Evolutionary conservation across 2,888 invertebrate genomes (phyloP).

Genomic region (Asteroscopus sphinx): DNA sequence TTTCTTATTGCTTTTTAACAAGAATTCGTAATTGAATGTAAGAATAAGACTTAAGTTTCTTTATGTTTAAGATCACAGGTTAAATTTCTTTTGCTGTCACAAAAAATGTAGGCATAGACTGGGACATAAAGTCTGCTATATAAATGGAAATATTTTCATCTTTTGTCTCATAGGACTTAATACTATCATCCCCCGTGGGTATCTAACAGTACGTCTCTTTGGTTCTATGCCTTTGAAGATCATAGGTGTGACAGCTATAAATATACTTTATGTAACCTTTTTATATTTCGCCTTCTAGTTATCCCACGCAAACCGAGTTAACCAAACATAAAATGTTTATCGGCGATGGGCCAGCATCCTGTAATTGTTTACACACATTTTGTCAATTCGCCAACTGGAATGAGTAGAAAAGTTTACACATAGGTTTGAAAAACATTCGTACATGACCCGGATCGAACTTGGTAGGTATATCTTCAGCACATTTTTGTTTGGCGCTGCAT

Average conservation of each 20-base stretch:
- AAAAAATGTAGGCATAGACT: too few relatives aligned
- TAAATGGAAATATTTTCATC: background rate
- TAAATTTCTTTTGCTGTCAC: too few relatives aligned
- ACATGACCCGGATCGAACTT: constrained; percentile 8
- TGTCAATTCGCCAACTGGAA: constrained; percentile 41
- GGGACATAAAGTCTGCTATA: background rate
- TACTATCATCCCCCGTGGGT: background rate
- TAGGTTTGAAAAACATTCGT: constrained; percentile 18
- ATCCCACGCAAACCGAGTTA: constrained; percentile 5
- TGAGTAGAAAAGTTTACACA: constrained; percentile 11
- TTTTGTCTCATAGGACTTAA: background rate
- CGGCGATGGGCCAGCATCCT: constrained; percentile 21
- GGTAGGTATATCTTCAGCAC: background rate
- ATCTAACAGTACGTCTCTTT: too few relatives aligned
- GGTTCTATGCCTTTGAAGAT: too few relatives aligned
- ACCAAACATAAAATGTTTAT: constrained; percentile 29
- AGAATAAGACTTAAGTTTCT: constrained; percentile 12
- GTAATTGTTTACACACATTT: constrained; percentile 38
- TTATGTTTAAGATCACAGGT: too few relatives aligned
- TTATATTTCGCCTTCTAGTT: background rate
- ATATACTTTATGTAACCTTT: background rate
- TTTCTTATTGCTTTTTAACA: constrained; percentile 10
- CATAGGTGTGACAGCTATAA: too few relatives aligned
- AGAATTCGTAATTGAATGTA: constrained; percentile 23
- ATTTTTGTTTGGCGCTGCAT: constrained; percentile 14